Evolutionary conservation across 2,888 invertebrate genomes (phyloP).

Genomic region (Meiosimyza platycephala): DNA sequence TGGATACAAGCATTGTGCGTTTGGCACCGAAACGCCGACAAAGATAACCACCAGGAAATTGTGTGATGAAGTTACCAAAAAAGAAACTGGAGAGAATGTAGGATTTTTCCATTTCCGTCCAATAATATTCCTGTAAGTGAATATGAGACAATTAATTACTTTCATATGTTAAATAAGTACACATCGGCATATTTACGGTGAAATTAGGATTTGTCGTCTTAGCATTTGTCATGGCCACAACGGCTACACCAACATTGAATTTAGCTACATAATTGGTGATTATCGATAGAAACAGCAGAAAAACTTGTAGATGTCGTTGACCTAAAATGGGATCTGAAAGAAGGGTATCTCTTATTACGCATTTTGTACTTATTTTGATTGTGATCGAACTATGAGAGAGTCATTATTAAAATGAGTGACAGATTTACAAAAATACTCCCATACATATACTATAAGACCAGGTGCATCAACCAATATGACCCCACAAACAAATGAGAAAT

Average conservation of each 20-base stretch:
- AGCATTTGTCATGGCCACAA: conserved; percentile 79
- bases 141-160: background rate
- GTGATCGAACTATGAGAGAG: too few species aligned
- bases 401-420: too few species aligned
- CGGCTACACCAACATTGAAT: conserved; percentile 75
- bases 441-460: too few species aligned
- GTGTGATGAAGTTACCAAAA: conserved; percentile 79
- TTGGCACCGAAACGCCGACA: conserved; percentile 77
- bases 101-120: conserved; percentile 70
- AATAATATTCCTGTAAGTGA: conserved; percentile 57
- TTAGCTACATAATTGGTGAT: conserved; percentile 58
- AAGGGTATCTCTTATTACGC: too few species aligned
- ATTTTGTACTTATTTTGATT: too few species aligned
- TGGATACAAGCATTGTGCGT: conserved; percentile 70
- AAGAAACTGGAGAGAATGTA: conserved; percentile 80
- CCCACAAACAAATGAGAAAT: too few species aligned
- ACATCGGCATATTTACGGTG: conserved; percentile 60
- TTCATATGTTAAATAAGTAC: too few species aligned
- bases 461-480: too few species aligned
- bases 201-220: conserved; percentile 68
- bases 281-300: conserved; percentile 73
- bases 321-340: conserved; percentile 65
- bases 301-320: conserved; percentile 73
- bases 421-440: too few species aligned
- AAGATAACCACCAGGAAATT: conserved; percentile 76